phyloP scores from a whole-genome alignment of 2,797 vertebrate genomes.

The Amphiprion clarkii region DNA sequence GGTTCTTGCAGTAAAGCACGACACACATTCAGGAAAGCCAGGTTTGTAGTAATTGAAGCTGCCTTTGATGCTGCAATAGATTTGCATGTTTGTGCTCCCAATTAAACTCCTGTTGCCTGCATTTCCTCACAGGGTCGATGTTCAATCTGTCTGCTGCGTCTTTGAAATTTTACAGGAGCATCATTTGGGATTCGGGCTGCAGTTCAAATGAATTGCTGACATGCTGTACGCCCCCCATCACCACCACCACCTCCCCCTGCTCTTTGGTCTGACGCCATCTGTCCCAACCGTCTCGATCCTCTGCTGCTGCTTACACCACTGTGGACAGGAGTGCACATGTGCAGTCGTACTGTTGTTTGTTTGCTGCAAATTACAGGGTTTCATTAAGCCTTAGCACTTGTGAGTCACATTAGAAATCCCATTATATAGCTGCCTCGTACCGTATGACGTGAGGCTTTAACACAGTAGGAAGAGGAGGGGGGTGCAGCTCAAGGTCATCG shows the following conservation, averaged over 20 bases:
- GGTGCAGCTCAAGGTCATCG: constrained; percentile 16
- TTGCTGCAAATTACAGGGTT: constrained; percentile 1
- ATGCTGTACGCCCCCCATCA: constrained; percentile 14
- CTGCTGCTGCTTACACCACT: constrained; percentile 3
- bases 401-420: not conserved
- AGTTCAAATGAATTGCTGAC: constrained; percentile 60
- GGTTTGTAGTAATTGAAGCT: constrained; percentile 27
- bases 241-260: not conserved
- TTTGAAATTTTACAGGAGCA: constrained; percentile 65
- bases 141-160: constrained; percentile 67
- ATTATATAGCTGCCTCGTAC: not conserved
- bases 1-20: not conserved
- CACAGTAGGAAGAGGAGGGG: not conserved
- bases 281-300: constrained; percentile 32
- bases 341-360: not conserved
- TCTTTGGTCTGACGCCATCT: constrained; percentile 69
- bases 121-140: constrained; percentile 28
- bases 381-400: not conserved
- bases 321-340: constrained; percentile 6
- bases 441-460: not conserved
- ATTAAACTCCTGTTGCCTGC: constrained; percentile 54
- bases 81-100: constrained; percentile 48
- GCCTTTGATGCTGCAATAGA: constrained; percentile 42
- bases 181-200: constrained; percentile 62
- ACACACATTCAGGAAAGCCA: not conserved